Conservation (phyloP, 2,113 vertebrate species). For the human region GRCh38 chr13:42649001-42649500, state of each 20-base stretch:
- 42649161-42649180: conserved; percentile 38
- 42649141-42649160: background rate
- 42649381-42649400: background rate
- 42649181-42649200: conserved; percentile 41
- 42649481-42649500: background rate
- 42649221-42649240: conserved; percentile 18
- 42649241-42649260: conserved; percentile 53
- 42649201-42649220: conserved; percentile 35
- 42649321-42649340: conserved; percentile 32
- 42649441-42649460: background rate
- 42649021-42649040: background rate
- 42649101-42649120: background rate
- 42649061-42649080: background rate
- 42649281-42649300: conserved; percentile 61
- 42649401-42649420: background rate
- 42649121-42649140: background rate
- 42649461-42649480: background rate
- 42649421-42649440: background rate
- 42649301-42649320: conserved; percentile 60
- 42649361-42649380: background rate
- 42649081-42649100: background rate
- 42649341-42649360: background rate
- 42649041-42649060: background rate
- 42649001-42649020: background rate
- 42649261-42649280: conserved; percentile 53